These are phyloP conservation scores for Buceros bicornis DNA, from an alignment of 2,797 vertebrate species.

Conservation along the genomic window DNA sequence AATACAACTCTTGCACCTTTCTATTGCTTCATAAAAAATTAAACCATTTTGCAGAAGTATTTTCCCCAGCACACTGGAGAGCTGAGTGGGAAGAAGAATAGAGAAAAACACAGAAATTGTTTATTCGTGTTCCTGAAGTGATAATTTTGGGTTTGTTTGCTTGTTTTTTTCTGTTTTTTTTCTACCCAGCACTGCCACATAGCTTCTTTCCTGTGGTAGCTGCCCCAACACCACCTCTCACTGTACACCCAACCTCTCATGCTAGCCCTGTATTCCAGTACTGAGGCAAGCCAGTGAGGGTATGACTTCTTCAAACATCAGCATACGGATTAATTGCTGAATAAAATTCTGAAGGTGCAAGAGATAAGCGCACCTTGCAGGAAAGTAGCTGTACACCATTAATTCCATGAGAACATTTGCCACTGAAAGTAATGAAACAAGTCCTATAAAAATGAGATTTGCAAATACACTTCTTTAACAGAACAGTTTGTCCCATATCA, in stretches of 20 bases:
- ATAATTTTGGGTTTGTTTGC: neutral
- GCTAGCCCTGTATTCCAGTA: neutral
- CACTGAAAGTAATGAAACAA: neutral
- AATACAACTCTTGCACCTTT: neutral
- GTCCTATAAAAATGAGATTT: constrained; percentile 5
- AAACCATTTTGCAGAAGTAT: neutral
- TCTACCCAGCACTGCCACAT: neutral
- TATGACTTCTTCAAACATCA: neutral
- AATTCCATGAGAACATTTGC: neutral
- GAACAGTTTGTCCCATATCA: neutral
- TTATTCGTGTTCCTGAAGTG: neutral
- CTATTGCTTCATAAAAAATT: neutral
- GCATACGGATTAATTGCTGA: neutral
- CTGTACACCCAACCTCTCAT: fast-evolving
- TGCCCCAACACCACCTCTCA: neutral
- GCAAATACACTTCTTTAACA: neutral
- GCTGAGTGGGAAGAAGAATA: neutral
- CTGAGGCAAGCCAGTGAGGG: neutral
- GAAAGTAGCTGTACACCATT: neutral
- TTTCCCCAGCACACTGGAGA: neutral
- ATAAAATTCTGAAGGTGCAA: neutral
- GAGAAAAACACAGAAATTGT: neutral
- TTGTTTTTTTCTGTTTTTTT: neutral
- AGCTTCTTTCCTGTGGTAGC: neutral
- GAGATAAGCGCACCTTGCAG: neutral